Percentiles rank a stretch among this genome's conserved stretches.
Conservation (phyloP, 2,888 invertebrate species). For the Tineola bisselliella region DNA sequence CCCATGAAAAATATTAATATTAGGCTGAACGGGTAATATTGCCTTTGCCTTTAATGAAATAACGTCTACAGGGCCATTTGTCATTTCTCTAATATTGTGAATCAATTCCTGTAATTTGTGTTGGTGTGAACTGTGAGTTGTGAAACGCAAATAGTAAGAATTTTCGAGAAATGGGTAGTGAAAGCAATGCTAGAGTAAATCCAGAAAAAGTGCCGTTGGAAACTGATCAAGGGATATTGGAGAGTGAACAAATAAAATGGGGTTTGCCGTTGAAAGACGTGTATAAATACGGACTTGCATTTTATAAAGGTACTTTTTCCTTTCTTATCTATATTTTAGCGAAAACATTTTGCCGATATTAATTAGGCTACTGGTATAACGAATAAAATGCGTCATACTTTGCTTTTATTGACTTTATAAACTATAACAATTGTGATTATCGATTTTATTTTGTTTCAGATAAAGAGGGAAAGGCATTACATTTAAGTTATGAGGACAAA, state of each 20-base stretch:
- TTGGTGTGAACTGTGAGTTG: no score
- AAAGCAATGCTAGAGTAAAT: conserved; percentile 39
- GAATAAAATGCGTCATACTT: neutral
- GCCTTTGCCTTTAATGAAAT: no score
- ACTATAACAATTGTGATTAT: neutral
- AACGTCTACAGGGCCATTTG: no score
- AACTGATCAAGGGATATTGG: conserved; percentile 58
- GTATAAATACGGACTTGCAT: conserved; percentile 87
- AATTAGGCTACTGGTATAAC: neutral
- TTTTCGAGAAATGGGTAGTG: conserved; percentile 37
- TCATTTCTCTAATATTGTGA: no score
- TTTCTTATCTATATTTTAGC: neutral
- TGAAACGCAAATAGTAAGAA: neutral
- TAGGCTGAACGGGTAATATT: no score
- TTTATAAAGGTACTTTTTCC: conserved; percentile 88
- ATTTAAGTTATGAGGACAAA: conserved; percentile 93
- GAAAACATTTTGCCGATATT: neutral
- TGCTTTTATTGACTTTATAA: no score
- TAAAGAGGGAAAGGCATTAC: conserved; percentile 97
- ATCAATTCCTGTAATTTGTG: no score
- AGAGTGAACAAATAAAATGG: conserved; percentile 70
- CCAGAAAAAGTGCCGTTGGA: conserved; percentile 53
- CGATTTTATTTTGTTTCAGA: conserved; percentile 67
- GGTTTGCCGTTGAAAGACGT: conserved; percentile 79
- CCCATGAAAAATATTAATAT: no score